Base-by-base conservation (phyloP, 2,888 invertebrate genomes). In the Agrotis exclamationis region DNA sequence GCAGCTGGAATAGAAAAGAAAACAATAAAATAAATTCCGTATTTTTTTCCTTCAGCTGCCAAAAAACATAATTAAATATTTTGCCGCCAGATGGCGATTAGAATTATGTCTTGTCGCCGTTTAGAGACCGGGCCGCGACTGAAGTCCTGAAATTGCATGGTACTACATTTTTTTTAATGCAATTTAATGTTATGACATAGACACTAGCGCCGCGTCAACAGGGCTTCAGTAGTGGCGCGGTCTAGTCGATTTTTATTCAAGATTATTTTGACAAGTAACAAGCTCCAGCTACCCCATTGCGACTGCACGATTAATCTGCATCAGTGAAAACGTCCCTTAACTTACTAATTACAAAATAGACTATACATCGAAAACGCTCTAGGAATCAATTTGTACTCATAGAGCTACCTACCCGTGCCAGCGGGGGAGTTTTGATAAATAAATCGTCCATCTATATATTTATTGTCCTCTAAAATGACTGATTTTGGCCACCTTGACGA, bases 341-440 rank as follows among this genome's bases (percentile, higher is more conserved):
- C 24, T 14, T n/a, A 13, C 33, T 59, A 54, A 70, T 47, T 44
- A 76, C 54, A 65, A 50, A 63, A 63, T 59, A 65, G n/a, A 50
- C 33, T 51, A 63, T 24, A 62, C 18, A 51, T 63, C 16, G 24
- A 82, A 73, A 68, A 60, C 13, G 48, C 66, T 73, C 60, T 20
- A 45, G 3, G 60, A 69, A 67, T 60, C 44, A 71, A 73, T 82
- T 71, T 82, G 51, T 45, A 71, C 65, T 67, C 73, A 5, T 48
- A 58, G 44, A 79, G 82, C 78, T 33, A 47, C 44, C 76, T 28
- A 28, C 39, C 82, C 79, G 79, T 56, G 48, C 79, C 79, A 82
- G 79, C 79, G 44, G 79, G 82, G 45, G 13, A 81, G 64, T 73
- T 82, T 82, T 53, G 79, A 73, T 79, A 77, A 79, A 59, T 53